Conservation (phyloP, 1,140 invertebrate species). For the Brachionus paranguensis region DNA sequence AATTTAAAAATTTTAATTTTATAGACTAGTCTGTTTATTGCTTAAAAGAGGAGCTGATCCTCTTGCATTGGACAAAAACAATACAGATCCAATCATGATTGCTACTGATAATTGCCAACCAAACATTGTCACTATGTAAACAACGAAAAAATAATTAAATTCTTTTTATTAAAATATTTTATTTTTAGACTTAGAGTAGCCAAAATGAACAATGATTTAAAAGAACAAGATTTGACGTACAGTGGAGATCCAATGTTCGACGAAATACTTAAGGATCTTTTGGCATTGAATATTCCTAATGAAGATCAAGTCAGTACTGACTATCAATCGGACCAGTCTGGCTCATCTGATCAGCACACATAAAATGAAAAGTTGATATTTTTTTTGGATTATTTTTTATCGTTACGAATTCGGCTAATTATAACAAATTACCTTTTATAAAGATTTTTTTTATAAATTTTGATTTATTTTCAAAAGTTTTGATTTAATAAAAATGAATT, state of each 20-base stretch:
- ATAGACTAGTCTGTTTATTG: constrained; percentile 18
- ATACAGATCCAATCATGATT: constrained; percentile 35
- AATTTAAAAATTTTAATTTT: not conserved
- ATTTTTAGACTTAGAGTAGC: constrained; percentile 14
- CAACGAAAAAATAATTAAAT: not conserved
- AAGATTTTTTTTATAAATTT: not conserved
- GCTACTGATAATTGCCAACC: constrained; percentile 37
- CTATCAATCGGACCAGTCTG: not conserved
- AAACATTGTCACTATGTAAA: constrained; percentile 38
- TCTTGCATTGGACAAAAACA: constrained; percentile 18
- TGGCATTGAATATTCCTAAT: not conserved
- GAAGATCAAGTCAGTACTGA: not conserved
- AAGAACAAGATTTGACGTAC: constrained; percentile 31
- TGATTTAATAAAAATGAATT: not conserved
- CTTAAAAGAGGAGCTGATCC: constrained; percentile 39
- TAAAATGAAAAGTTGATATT: not conserved
- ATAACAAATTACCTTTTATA: not conserved
- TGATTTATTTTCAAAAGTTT: not conserved
- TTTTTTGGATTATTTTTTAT: not conserved
- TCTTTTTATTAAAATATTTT: not conserved
- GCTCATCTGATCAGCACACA: not conserved
- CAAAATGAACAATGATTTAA: constrained; percentile 38
- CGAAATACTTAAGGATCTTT: constrained; percentile 36
- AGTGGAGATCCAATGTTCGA: constrained; percentile 40
- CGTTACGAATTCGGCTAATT: not conserved